These are phyloP conservation scores for Deilephila elpenor DNA, from an alignment of 2,888 invertebrate species.

Conservation along the genomic window DNA sequence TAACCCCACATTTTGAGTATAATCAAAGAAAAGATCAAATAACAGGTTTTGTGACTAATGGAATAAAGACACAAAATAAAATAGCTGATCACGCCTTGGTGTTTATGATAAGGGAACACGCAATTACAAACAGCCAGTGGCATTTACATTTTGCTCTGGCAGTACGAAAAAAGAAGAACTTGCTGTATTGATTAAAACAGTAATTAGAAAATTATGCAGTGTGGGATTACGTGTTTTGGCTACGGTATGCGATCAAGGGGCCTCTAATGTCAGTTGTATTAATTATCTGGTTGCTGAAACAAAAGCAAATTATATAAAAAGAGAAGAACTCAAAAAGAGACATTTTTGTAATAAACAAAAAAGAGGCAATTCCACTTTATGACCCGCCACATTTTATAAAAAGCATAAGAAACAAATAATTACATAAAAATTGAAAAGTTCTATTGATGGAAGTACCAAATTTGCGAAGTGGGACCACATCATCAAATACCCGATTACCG, in stretches of 20 bases:
- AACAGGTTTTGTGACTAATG: not conserved
- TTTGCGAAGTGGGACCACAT: not conserved
- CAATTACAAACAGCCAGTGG: not conserved
- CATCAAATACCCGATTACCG: too few relatives aligned
- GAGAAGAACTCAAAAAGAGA: not conserved
- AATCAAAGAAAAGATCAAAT: not conserved
- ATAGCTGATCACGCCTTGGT: not conserved
- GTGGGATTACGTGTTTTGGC: not conserved
- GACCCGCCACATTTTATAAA: not conserved
- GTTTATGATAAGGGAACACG: not conserved
- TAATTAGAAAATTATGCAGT: not conserved
- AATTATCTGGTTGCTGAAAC: not conserved
- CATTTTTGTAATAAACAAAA: not conserved
- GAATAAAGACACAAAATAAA: not conserved
- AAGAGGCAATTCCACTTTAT: not conserved
- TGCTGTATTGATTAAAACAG: not conserved
- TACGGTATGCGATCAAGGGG: not conserved
- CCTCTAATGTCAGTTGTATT: not conserved
- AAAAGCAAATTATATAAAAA: not conserved
- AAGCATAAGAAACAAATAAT: not conserved
- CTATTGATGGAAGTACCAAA: not conserved
- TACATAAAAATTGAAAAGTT: not conserved
- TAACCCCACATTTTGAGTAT: not conserved
- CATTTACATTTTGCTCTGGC: not conserved
- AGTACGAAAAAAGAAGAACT: not conserved